Percentiles rank a stretch among this genome's conserved stretches.
These are phyloP conservation scores for Sprattus sprattus DNA, from an alignment of 2,113 vertebrate genomes.

Conservation along the genomic window DNA sequence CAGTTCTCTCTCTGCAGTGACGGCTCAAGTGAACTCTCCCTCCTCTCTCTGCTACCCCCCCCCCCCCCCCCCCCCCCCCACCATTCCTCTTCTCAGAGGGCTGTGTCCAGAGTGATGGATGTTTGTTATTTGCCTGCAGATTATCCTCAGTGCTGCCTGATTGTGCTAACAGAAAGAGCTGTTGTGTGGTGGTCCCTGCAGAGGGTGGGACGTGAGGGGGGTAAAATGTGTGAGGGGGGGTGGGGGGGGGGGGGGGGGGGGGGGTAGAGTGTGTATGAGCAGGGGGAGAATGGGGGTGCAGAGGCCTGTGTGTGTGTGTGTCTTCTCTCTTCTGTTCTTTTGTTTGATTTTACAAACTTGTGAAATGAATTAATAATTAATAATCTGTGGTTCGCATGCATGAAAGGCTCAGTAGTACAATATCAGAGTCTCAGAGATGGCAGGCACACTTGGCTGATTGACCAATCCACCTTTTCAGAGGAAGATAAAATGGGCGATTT, in stretches of 20 bases:
- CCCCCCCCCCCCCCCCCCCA: not conserved
- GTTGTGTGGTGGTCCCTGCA: slow-evolving; percentile 13
- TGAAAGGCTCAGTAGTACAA: too few species aligned
- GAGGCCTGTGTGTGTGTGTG: not conserved
- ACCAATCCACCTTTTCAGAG: too few species aligned
- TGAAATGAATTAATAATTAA: not conserved
- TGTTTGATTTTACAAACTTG: not conserved
- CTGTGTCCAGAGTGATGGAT: slow-evolving; percentile 21
- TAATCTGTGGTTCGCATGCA: not conserved
- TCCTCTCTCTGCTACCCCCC: not conserved
- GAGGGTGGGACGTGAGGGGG: not conserved
- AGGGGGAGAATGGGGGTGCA: not conserved
- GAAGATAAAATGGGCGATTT: too few species aligned
- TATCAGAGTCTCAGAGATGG: too few species aligned
- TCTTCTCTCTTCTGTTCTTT: not conserved
- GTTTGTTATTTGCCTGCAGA: slow-evolving; percentile 37
- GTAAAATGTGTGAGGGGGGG: slow-evolving; percentile 18
- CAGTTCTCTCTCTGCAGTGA: not conserved
- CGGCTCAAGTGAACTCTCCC: not conserved
- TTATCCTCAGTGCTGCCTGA: slow-evolving; percentile 18
- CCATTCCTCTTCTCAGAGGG: not conserved
- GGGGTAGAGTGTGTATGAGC: not conserved
- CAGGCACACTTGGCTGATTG: too few species aligned
- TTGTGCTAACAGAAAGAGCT: slow-evolving; percentile 22
- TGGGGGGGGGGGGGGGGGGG: not conserved